These are phyloP conservation scores for Nephrotoma guestfalica DNA, from an alignment of 2,888 invertebrate species.

Conservation along the genomic window DNA sequence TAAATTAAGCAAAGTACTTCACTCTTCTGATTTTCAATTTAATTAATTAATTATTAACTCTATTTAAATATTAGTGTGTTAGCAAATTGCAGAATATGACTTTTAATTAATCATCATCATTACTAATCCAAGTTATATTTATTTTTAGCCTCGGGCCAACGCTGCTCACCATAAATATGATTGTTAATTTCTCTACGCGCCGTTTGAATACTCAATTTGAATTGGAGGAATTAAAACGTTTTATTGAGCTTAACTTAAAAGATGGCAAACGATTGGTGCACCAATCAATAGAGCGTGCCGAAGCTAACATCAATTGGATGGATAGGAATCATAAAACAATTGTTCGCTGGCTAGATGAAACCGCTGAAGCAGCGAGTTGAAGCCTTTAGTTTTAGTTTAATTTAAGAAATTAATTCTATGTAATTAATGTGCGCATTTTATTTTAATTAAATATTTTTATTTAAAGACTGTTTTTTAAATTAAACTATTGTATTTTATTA, in stretches of 20 bases:
- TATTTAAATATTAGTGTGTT: too few relatives aligned
- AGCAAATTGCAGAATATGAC: too few relatives aligned
- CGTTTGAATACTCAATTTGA: conserved; percentile 62
- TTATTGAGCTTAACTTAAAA: conserved; percentile 44
- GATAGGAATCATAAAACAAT: conserved; percentile 57
- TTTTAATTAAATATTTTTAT: not conserved
- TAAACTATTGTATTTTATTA: not conserved
- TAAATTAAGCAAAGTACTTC: too few relatives aligned
- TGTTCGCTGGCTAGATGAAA: conserved; percentile 48
- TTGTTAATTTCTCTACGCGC: conserved; percentile 57
- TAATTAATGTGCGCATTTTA: not conserved
- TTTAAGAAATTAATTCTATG: not conserved
- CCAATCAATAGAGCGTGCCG: conserved; percentile 66
- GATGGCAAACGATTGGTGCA: conserved; percentile 60
- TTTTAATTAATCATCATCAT: not conserved
- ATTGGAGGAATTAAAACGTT: conserved; percentile 57
- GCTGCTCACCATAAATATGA: conserved; percentile 49
- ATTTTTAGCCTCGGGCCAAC: conserved; percentile 47
- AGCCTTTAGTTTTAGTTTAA: not conserved
- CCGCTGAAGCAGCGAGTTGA: not conserved
- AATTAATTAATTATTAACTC: too few relatives aligned
- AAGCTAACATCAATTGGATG: conserved; percentile 77
- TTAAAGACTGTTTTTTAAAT: not conserved
- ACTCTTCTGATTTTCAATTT: too few relatives aligned
- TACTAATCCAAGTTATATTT: not conserved